Conservation (phyloP, 2,888 invertebrate species). For the Eupsilia transversa region DNA sequence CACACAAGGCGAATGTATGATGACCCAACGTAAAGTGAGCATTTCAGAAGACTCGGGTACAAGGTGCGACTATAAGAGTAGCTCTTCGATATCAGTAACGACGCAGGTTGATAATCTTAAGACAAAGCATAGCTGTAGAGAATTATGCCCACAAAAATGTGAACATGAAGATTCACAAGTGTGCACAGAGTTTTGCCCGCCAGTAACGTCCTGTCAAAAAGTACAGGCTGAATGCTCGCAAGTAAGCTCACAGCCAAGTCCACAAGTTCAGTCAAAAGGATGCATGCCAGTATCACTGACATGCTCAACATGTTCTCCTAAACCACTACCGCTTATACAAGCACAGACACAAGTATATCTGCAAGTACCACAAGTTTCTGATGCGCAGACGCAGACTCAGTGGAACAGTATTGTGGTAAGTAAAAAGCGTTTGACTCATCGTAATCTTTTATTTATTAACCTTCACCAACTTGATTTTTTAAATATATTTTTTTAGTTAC, state of each 20-base stretch:
- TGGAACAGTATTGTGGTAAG: slow-evolving; percentile 81
- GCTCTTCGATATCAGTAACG: slow-evolving; percentile 18
- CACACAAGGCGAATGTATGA: slow-evolving; percentile 14
- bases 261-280: background rate
- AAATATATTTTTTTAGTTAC: slow-evolving; percentile 73
- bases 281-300: background rate
- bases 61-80: background rate
- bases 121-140: slow-evolving; percentile 3
- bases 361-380: slow-evolving; percentile 27
- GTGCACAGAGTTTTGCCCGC: background rate
- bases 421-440: background rate
- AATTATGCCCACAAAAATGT: slow-evolving; percentile 7
- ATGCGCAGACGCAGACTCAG: slow-evolving; percentile 78
- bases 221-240: background rate
- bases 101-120: background rate
- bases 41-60: slow-evolving; percentile 22
- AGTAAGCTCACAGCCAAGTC: background rate
- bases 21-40: slow-evolving; percentile 28
- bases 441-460: background rate
- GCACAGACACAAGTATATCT: background rate
- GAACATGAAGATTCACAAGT: background rate
- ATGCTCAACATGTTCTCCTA: too few relatives aligned
- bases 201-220: slow-evolving; percentile 1
- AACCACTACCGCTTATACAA: too few relatives aligned
- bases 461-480: slow-evolving; percentile 20